These are phyloP conservation scores for Hypercompe scribonia DNA, from an alignment of 2,888 invertebrate genomes.

Conservation along the genomic window DNA sequence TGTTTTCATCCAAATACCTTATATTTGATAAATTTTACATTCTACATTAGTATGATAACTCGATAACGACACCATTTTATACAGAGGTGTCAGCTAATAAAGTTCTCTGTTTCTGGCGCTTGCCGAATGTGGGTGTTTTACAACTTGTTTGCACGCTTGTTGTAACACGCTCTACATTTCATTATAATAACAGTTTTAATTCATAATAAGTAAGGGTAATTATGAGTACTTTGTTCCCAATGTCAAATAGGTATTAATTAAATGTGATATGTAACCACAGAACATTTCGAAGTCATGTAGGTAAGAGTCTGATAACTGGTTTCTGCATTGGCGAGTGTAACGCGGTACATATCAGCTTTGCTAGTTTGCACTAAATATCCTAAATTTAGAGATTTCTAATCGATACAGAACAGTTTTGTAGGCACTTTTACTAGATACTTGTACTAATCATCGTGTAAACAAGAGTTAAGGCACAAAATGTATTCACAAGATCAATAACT, in stretches of 20 bases:
- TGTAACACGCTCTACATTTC: constrained; percentile 50
- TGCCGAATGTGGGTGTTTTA: constrained; percentile 46
- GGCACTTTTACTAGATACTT: background rate
- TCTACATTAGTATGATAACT: constrained; percentile 80
- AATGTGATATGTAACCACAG: background rate
- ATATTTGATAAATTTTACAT: constrained; percentile 82
- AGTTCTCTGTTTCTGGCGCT: constrained; percentile 57
- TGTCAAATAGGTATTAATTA: background rate
- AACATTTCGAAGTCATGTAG: background rate
- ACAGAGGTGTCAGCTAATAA: constrained; percentile 76
- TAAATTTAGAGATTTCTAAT: background rate
- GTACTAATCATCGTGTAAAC: background rate
- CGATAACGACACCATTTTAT: constrained; percentile 78
- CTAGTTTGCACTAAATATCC: background rate
- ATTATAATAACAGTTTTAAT: constrained; percentile 44
- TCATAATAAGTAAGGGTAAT: constrained; percentile 19
- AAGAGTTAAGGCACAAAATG: background rate
- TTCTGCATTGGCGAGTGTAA: background rate
- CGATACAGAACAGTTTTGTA: background rate
- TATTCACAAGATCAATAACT: background rate
- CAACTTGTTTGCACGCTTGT: constrained; percentile 53
- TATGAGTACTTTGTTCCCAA: background rate
- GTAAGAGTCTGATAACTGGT: background rate
- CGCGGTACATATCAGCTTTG: background rate
- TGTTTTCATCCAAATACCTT: constrained; percentile 83